A percentile compares a stretch with the other conserved stretches of the same genome.
phyloP scores from a whole-genome alignment of 2,888 invertebrate species.

The Tuta absoluta region DNA sequence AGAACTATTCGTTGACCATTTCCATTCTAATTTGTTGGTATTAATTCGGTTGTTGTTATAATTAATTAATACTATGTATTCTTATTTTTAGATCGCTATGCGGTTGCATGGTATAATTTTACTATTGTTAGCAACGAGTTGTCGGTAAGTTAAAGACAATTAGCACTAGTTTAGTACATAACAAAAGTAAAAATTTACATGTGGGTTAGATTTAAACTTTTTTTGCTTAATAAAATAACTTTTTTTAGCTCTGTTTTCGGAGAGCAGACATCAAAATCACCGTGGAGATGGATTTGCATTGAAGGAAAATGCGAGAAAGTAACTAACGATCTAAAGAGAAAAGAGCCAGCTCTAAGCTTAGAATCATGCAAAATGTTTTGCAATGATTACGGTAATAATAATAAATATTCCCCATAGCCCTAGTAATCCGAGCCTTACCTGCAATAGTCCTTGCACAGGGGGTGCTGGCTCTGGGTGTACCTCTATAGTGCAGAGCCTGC shows the following conservation, averaged over 20 bases:
- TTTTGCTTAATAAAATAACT: no score
- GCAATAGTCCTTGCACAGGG: no score
- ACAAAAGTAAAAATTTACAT: no score
- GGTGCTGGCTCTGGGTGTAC: no score
- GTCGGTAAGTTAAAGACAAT: not conserved
- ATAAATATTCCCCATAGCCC: no score
- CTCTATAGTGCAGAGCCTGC: no score
- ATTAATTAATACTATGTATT: no score
- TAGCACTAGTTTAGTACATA: no score
- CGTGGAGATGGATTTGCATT: constrained; percentile 81
- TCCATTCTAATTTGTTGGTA: no score
- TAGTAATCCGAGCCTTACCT: no score
- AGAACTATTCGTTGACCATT: not conserved
- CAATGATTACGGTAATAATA: constrained; percentile 68
- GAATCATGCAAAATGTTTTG: constrained; percentile 85
- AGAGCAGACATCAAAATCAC: constrained; percentile 32
- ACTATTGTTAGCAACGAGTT: not conserved
- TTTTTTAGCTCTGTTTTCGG: not conserved
- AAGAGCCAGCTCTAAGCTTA: constrained; percentile 72
- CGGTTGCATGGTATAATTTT: not conserved
- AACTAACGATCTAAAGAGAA: constrained; percentile 49
- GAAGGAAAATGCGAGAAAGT: constrained; percentile 78
- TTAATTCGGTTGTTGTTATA: no score
- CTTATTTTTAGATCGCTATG: not conserved
- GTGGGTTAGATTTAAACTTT: no score